Base-by-base conservation (phyloP, 1,140 invertebrate genomes). In the Onthophagus taurus region DNA sequence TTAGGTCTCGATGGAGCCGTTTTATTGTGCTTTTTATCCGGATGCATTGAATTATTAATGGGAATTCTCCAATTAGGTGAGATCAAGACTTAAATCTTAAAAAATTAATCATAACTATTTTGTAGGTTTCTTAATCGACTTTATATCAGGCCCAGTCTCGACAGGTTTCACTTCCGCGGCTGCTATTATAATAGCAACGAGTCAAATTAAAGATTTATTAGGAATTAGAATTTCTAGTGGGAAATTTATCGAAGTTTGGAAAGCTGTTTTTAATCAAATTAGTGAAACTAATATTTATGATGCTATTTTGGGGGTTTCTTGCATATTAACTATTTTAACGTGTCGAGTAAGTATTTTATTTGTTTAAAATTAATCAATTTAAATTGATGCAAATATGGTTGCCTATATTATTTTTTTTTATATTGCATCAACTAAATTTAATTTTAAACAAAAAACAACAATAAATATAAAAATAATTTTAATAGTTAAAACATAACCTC, bases 161-260 rank as follows among this genome's bases (percentile, higher is more conserved):
- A 85, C 82, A 49, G 88, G 87, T 8, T 95, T 96, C 57, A 93
- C 89, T 2, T 87, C 88, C 3, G 90, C 89, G 0, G 91, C 89
- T 2, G 87, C 91, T 0, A 70, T 95, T 16, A 91, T 91, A 23
- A 93, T 96, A 48, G 80, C 85, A 16, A 73, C 78, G n/a, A 78
- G 88, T 2, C 92, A 97, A 68, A 54, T 95, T 2, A 94, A 89
- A 68, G 79, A 80, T 4, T 64, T 92, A 8, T 65, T 91, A 7
- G 89, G 88, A 1, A 57, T 93, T 3, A 20, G 64, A 50, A 76
- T 81, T 58, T 65, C 74, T 51, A 70, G 79, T 11, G 59, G 75
- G 54, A 74, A 74, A 56, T 70, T 79, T 45, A n/a, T 71, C 17
- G 71, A 80, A 51, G 53, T 21, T 83, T 36, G 54, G 55, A 0